Evolutionary conservation across 2,797 vertebrate genomes (phyloP).

Genomic region (Harpagifer antarcticus): DNA sequence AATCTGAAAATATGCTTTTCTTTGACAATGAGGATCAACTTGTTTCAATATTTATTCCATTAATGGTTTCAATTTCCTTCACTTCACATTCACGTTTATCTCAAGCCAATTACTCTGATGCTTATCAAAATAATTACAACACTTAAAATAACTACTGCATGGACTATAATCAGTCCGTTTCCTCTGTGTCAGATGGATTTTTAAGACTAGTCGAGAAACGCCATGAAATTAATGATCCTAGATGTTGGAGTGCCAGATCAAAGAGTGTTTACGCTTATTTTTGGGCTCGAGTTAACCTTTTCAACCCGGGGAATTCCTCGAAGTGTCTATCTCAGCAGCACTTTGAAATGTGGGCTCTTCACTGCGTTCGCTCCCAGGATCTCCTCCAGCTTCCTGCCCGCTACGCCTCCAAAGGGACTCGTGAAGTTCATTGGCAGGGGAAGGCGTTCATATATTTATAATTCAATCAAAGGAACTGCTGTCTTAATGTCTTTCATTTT

Average conservation of each 20-base stretch:
- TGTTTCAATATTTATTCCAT: conserved; percentile 62
- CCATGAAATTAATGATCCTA: conserved; percentile 42
- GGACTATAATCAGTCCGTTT: conserved; percentile 51
- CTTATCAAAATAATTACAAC: conserved; percentile 72
- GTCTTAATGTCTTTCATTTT: too few relatives aligned
- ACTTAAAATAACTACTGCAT: conserved; percentile 66
- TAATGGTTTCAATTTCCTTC: conserved; percentile 67
- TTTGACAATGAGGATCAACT: conserved; percentile 40
- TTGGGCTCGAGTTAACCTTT: conserved; percentile 3
- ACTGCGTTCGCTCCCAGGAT: neutral
- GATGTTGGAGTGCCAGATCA: conserved; percentile 16
- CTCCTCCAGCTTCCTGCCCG: neutral
- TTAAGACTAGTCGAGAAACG: conserved; percentile 36
- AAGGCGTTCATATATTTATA: neutral
- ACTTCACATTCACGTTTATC: conserved; percentile 61
- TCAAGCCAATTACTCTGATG: conserved; percentile 66
- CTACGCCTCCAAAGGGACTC: conserved; percentile 29
- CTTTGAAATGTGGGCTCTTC: conserved; percentile 4
- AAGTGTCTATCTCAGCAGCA: conserved; percentile 5
- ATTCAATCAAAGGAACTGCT: conserved; percentile 4
- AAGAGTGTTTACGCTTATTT: conserved; percentile 2
- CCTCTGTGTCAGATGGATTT: conserved; percentile 52
- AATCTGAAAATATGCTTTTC: conserved; percentile 5
- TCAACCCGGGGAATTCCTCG: neutral
- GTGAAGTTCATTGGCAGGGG: conserved; percentile 20